A percentile compares a stretch with the other conserved stretches of the same genome.
Conservation (phyloP, 1,140 invertebrate genomes). For the Drosophila bifasciata region DNA sequence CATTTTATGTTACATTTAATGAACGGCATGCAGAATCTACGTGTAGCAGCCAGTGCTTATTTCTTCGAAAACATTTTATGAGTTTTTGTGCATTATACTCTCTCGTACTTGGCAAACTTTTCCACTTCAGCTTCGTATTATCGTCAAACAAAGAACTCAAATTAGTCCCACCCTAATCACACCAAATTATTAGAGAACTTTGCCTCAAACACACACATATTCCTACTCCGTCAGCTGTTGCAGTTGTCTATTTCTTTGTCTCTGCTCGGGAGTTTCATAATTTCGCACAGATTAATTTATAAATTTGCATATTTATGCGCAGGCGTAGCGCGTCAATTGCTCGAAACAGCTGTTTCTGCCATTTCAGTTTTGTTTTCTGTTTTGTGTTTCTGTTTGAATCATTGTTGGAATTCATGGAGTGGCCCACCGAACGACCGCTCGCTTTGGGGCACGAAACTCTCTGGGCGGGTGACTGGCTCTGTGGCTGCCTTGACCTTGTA, state of each 20-base stretch:
- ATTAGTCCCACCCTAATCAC: constrained; percentile 15
- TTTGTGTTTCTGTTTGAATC: constrained; percentile 33
- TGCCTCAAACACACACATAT: constrained; percentile 7
- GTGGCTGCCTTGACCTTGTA: constrained; percentile 69
- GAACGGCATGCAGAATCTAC: no score
- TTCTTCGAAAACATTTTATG: no score
- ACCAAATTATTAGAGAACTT: constrained; percentile 27
- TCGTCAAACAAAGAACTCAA: not conserved
- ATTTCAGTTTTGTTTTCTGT: constrained; percentile 10
- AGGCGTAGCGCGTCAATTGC: constrained; percentile 32
- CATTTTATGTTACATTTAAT: no score
- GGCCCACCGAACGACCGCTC: no score
- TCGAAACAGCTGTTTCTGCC: constrained; percentile 58
- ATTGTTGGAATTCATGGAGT: constrained; percentile 30
- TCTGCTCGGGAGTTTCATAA: constrained; percentile 35
- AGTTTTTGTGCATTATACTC: no score
- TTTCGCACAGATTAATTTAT: constrained; percentile 39
- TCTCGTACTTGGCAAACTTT: no score
- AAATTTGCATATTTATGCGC: constrained; percentile 50
- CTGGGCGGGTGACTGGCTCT: constrained; percentile 37
- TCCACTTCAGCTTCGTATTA: not conserved
- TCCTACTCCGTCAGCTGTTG: constrained; percentile 33
- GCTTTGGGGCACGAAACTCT: not conserved
- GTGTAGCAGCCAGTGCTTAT: no score
- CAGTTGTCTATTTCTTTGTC: constrained; percentile 8